Evolutionary conservation across 2,888 invertebrate genomes (phyloP).

Genomic region (Ctena decussata): DNA sequence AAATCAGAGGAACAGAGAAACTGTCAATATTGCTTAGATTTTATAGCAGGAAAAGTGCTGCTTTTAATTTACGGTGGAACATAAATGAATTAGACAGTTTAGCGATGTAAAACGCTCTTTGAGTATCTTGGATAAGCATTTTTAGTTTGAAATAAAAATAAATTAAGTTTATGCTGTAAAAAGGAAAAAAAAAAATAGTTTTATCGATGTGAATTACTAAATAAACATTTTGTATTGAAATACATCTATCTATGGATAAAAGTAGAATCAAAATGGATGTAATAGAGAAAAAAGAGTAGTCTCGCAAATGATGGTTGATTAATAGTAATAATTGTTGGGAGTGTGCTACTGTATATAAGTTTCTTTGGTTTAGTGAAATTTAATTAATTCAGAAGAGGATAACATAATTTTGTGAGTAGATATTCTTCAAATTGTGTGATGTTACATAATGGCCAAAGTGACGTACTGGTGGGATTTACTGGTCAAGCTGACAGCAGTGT

Average conservation of each 20-base stretch:
- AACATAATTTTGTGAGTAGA: not conserved
- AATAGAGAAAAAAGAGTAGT: too few species aligned
- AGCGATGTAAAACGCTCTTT: not conserved
- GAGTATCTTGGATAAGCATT: not conserved
- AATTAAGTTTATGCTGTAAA: too few species aligned
- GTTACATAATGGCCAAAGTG: slow-evolving; percentile 44
- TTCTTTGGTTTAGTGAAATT: too few species aligned
- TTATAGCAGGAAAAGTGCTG: not conserved
- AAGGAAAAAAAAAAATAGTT: too few species aligned
- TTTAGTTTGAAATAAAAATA: not conserved
- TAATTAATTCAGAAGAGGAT: too few species aligned
- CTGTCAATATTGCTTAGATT: slow-evolving; percentile 26
- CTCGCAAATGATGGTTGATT: too few species aligned
- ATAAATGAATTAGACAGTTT: not conserved
- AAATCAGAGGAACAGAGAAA: slow-evolving; percentile 45
- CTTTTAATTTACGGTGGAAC: not conserved
- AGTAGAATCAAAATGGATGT: too few species aligned
- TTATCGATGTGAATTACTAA: too few species aligned
- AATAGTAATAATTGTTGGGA: too few species aligned
- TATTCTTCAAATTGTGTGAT: slow-evolving; percentile 5
- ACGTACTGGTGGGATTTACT: slow-evolving; percentile 52
- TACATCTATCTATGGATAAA: too few species aligned
- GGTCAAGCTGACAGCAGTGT: slow-evolving; percentile 41
- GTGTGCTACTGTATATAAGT: too few species aligned
- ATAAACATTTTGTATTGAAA: too few species aligned